Evolutionary conservation across 2,797 vertebrate species (phyloP).

Genomic region (Lepus oiostolus): DNA sequence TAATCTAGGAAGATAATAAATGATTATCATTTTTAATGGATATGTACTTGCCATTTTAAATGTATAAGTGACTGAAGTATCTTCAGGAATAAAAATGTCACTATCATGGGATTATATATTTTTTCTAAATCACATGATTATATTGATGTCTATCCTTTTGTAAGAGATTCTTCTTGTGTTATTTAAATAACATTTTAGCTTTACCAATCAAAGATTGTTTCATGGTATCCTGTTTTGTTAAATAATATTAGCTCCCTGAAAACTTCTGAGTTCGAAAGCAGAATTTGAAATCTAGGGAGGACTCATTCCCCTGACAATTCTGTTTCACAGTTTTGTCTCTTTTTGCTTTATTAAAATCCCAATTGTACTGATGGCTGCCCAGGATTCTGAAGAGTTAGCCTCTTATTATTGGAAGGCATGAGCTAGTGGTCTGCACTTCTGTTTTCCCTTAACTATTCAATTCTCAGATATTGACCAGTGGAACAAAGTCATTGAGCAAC

Average conservation of each 20-base stretch:
- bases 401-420: slow-evolving; percentile 50
- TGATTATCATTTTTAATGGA: slow-evolving; percentile 43
- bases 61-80: slow-evolving; percentile 36
- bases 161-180: not conserved
- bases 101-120: not conserved
- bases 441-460: slow-evolving; percentile 91
- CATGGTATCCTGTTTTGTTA: slow-evolving; percentile 14
- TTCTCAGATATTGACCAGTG: slow-evolving; percentile 98
- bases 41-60: slow-evolving; percentile 42
- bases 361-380: not conserved
- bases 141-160: not conserved
- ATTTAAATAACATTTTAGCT: slow-evolving; percentile 60
- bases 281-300: slow-evolving; percentile 16
- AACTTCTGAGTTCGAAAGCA: not conserved
- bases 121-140: slow-evolving; percentile 24
- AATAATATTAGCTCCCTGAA: slow-evolving; percentile 16
- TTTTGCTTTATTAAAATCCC: not conserved
- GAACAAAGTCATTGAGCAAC: slow-evolving; percentile 99
- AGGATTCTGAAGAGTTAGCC: slow-evolving; percentile 9
- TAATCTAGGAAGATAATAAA: slow-evolving; percentile 49
- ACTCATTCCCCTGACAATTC: slow-evolving; percentile 12
- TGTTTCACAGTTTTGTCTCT: not conserved
- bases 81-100: slow-evolving; percentile 38
- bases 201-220: not conserved
- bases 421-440: slow-evolving; percentile 18